Base-by-base conservation (phyloP, 2,888 invertebrate genomes). In the Ctena decussata region DNA sequence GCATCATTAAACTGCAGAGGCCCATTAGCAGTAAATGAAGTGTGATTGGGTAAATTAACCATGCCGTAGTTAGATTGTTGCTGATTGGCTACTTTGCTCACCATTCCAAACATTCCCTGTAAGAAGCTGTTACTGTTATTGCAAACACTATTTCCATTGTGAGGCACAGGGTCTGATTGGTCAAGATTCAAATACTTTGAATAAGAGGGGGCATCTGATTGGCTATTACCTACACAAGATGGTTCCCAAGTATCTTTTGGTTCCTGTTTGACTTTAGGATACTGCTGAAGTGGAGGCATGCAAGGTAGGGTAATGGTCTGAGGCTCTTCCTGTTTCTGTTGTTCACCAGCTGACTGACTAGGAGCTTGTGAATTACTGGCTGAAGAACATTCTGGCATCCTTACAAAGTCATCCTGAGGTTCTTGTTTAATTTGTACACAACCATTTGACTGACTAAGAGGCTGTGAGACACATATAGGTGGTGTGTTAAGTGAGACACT, bases 1-100 rank as follows among this genome's bases (percentile, higher is more conserved):
- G 88, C 88, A 82, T 88, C 84, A 53, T 85, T 86, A 69, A 88
- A 88, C 72, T 88, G 88, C 18, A 88, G 39, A n/a, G 88, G 88
- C 24, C 72, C 74, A 65, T 53, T 69, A 32, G 44, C 71, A 24
- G 75, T 65, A 35, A 11, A 12, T 12, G 11, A 27, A 1, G 71
- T 60, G 32, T 76, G 44, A 77, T 65, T 37, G 11, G 77, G n/a
- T 32, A 79, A 77, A 39, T 72, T 77, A 18, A 85, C 88, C 53
- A 86, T 75, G 27, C 85, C 85, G 41, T 82, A 84, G 44, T 76
- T 84, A 21, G 39, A 53, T n/a, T 44, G 37, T 21, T 75, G 49
- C n/a, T 49, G 72, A 77, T 73, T 53, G 32, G 85, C 85, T 27
- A 88, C 84, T 65, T 86, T 82, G 39, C 80, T 80, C 0, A 88